Conservation (phyloP, 37 sponge, comb jelly and placozoan species). For the Ianthella basta region DNA sequence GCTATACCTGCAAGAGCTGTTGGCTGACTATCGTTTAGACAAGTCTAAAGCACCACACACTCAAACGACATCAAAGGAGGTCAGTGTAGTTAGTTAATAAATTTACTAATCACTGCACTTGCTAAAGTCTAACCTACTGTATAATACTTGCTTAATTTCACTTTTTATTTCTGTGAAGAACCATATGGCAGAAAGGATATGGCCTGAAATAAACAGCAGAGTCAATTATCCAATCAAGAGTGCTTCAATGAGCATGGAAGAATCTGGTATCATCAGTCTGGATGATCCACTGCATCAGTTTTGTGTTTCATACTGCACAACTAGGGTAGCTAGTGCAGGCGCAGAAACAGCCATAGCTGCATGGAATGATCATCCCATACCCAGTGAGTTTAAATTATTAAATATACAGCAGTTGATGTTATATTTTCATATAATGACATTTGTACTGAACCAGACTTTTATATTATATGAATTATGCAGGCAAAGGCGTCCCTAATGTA, state of each 20-base stretch:
- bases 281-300: slow-evolving; percentile 2
- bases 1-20: slow-evolving; percentile 26
- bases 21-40: slow-evolving; percentile 6
- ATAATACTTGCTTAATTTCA: background rate
- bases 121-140: background rate
- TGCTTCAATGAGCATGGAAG: slow-evolving; percentile 27
- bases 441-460: too few species aligned
- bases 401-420: too few species aligned
- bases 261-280: background rate
- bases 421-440: too few species aligned
- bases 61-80: slow-evolving; percentile 21
- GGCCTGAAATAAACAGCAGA: slow-evolving; percentile 60
- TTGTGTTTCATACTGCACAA: slow-evolving; percentile 19
- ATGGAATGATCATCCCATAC: slow-evolving; percentile 65
- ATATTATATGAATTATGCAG: too few species aligned
- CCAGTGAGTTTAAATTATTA: too few species aligned
- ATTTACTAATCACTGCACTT: background rate
- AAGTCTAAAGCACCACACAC: background rate
- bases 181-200: slow-evolving; percentile 41
- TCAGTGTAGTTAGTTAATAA: too few species aligned
- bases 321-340: slow-evolving; percentile 22
- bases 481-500: too few species aligned
- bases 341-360: slow-evolving; percentile 24
- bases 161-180: background rate
- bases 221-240: slow-evolving; percentile 70